Evolutionary conservation across 1,140 invertebrate species (phyloP).

Genomic region (Zaprionus camerounensis): DNA sequence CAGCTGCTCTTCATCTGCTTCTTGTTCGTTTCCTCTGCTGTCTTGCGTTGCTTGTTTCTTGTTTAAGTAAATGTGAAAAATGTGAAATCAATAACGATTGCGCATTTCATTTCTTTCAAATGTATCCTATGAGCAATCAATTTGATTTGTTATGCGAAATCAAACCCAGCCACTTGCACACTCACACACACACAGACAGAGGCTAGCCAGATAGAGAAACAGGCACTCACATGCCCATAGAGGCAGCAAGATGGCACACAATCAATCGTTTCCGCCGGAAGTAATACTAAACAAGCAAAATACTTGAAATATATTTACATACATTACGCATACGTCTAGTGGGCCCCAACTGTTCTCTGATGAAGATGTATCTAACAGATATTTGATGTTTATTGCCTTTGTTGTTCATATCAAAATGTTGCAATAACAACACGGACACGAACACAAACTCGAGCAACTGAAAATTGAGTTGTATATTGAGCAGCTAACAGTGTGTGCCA

Average conservation of each 20-base stretch:
- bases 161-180: slow-evolving; percentile 33
- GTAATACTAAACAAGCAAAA: slow-evolving; percentile 80
- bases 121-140: slow-evolving; percentile 75
- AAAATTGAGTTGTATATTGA: not conserved
- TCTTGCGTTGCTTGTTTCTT: not conserved
- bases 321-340: slow-evolving; percentile 79
- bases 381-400: slow-evolving; percentile 79
- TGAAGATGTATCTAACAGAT: slow-evolving; percentile 82
- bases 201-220: slow-evolving; percentile 2
- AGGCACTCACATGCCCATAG: slow-evolving; percentile 35
- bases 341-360: slow-evolving; percentile 50
- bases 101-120: slow-evolving; percentile 74
- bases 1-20: not conserved
- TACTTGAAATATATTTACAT: slow-evolving; percentile 82
- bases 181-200: slow-evolving; percentile 22
- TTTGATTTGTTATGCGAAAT: slow-evolving; percentile 78
- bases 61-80: slow-evolving; percentile 62
- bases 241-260: slow-evolving; percentile 57
- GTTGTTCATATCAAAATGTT: slow-evolving; percentile 69
- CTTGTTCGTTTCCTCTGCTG: not conserved
- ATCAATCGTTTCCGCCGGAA: slow-evolving; percentile 80
- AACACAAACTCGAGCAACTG: not conserved
- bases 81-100: slow-evolving; percentile 76
- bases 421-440: slow-evolving; percentile 19
- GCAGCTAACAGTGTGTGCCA: not conserved